Conservation (phyloP, 2,888 invertebrate genomes). For the Syrista parreyssii region DNA sequence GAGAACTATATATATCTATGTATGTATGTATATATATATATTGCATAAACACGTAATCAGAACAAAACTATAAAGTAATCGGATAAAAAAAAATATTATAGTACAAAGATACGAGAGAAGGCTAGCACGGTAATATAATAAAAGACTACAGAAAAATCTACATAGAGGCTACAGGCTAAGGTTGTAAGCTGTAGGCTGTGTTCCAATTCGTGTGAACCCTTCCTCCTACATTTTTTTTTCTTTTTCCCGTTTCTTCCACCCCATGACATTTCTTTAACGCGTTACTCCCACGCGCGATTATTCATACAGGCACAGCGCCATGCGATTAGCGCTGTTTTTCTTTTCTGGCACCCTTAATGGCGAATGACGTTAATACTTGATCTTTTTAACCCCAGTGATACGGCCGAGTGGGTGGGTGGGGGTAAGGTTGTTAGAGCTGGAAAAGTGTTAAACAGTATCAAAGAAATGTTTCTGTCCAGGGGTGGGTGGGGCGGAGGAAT, state of each 20-base stretch:
- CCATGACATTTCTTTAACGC: neutral
- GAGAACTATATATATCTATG: neutral
- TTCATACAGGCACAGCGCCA: neutral
- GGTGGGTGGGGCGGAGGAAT: neutral
- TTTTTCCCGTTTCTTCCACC: neutral
- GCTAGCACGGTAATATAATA: conserved; percentile 26
- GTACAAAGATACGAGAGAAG: conserved; percentile 38
- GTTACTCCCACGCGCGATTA: neutral
- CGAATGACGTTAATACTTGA: neutral
- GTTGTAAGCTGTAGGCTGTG: conserved; percentile 64
- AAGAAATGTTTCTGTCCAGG: neutral
- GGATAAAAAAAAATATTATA: conserved; percentile 17
- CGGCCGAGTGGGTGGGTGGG: conserved; percentile 6
- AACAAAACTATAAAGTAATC: conserved; percentile 1
- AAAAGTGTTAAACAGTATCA: neutral
- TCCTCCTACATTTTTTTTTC: conserved; percentile 23
- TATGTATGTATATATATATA: neutral
- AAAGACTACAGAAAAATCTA: conserved; percentile 51
- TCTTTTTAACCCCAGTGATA: neutral
- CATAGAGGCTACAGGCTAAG: conserved; percentile 66
- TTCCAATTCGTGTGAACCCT: conserved; percentile 46
- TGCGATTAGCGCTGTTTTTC: neutral
- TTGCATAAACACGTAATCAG: neutral
- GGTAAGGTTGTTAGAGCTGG: conserved; percentile 1
- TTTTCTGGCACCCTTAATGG: neutral